phyloP scores from a whole-genome alignment of 2,797 vertebrate species.

The Austrolebias charrua region DNA sequence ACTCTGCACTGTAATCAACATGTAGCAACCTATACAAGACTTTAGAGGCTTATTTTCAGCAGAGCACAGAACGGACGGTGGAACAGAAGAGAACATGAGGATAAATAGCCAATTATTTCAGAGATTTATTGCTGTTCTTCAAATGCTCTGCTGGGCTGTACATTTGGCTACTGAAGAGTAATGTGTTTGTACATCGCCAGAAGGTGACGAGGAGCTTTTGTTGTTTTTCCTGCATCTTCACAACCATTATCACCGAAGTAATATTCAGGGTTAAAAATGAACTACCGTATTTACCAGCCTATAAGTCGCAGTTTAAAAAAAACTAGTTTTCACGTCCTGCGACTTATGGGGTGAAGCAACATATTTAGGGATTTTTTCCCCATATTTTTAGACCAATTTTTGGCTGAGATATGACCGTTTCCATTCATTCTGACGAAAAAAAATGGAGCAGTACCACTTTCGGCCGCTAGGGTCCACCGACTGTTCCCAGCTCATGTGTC shows the following conservation, averaged over 20 bases:
- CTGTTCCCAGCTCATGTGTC: too few species aligned
- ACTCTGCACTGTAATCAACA: constrained; percentile 55
- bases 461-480: too few species aligned
- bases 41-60: constrained; percentile 58
- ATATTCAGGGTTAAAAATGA: too few species aligned
- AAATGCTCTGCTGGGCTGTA: constrained; percentile 35
- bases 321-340: too few species aligned
- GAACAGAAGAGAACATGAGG: constrained; percentile 54
- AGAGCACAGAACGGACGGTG: constrained; percentile 26
- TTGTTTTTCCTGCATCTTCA: constrained; percentile 34
- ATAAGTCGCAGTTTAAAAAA: too few species aligned
- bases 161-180: constrained; percentile 30
- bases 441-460: too few species aligned
- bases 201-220: constrained; percentile 29
- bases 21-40: constrained; percentile 61
- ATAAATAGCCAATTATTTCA: constrained; percentile 64
- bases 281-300: too few species aligned
- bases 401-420: too few species aligned
- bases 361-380: too few species aligned
- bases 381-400: too few species aligned
- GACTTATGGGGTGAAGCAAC: too few species aligned
- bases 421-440: too few species aligned
- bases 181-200: constrained; percentile 14
- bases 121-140: constrained; percentile 47
- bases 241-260: constrained; percentile 42